Evolutionary conservation across 2,888 invertebrate species (phyloP).

Genomic region (Syrphus vitripennis): DNA sequence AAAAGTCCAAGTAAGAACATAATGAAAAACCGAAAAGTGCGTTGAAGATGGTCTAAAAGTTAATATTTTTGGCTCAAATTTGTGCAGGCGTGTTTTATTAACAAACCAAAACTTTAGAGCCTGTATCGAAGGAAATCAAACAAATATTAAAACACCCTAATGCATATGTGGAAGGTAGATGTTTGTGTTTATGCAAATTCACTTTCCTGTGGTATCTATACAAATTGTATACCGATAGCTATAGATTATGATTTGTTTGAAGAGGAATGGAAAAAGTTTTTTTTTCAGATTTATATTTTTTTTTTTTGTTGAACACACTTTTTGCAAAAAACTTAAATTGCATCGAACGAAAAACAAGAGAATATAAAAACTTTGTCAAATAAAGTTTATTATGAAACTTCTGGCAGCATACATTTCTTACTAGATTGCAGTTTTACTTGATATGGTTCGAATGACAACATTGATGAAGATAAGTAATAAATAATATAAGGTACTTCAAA

Average conservation of each 20-base stretch:
- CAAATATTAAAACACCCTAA: too few species aligned
- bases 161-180: too few species aligned
- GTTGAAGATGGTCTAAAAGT: too few species aligned
- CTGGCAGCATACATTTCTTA: not conserved
- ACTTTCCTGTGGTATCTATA: too few species aligned
- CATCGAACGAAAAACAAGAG: conserved; percentile 12
- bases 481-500: too few species aligned
- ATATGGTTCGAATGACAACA: not conserved
- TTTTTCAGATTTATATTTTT: not conserved
- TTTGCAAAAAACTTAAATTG: conserved; percentile 12
- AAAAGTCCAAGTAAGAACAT: too few species aligned
- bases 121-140: too few species aligned
- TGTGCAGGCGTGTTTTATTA: too few species aligned
- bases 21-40: too few species aligned
- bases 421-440: not conserved
- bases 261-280: not conserved
- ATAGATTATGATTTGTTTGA: not conserved
- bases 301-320: not conserved
- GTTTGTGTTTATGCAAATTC: too few species aligned
- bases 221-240: not conserved
- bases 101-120: too few species aligned
- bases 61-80: too few species aligned
- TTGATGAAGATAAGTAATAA: not conserved
- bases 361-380: not conserved
- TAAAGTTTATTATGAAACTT: conserved; percentile 38